Percentiles rank a stretch among this genome's conserved stretches.
Evolutionary conservation across 2,888 invertebrate species (phyloP).

Genomic region (Sarcophaga rosellei): DNA sequence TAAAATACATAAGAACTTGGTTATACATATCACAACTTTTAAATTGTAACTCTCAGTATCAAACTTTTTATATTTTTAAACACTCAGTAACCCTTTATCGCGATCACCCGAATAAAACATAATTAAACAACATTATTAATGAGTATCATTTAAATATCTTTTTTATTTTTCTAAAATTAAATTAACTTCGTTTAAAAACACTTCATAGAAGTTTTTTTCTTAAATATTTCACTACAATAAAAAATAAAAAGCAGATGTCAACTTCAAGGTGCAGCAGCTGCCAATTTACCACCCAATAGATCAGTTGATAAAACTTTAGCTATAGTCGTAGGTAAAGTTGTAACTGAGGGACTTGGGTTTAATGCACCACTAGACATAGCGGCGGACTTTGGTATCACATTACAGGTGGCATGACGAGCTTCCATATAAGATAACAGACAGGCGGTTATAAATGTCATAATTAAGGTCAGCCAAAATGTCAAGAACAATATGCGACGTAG

Average conservation of each 20-base stretch:
- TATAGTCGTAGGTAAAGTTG: constrained; percentile 36
- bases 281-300: constrained; percentile 33
- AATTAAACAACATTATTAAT: too few species aligned
- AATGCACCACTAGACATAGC: not conserved
- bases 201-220: constrained; percentile 50
- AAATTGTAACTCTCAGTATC: too few species aligned
- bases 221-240: not conserved
- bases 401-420: constrained; percentile 45
- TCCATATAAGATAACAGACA: constrained; percentile 79
- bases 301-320: constrained; percentile 47
- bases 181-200: constrained; percentile 1
- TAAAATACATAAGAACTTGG: too few species aligned
- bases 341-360: constrained; percentile 10
- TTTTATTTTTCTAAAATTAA: not conserved
- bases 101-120: too few species aligned
- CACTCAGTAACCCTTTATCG: too few species aligned
- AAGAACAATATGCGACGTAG: constrained; percentile 81
- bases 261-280: constrained; percentile 3
- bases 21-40: too few species aligned
- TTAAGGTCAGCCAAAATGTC: constrained; percentile 82
- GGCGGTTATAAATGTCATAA: constrained; percentile 82
- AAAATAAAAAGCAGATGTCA: not conserved
- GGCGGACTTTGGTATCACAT: constrained; percentile 3
- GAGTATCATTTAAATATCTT: too few species aligned
- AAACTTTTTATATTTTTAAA: too few species aligned